Conservation (phyloP, 2,888 invertebrate genomes). For the Imbricaverruca yamaguchii region DNA sequence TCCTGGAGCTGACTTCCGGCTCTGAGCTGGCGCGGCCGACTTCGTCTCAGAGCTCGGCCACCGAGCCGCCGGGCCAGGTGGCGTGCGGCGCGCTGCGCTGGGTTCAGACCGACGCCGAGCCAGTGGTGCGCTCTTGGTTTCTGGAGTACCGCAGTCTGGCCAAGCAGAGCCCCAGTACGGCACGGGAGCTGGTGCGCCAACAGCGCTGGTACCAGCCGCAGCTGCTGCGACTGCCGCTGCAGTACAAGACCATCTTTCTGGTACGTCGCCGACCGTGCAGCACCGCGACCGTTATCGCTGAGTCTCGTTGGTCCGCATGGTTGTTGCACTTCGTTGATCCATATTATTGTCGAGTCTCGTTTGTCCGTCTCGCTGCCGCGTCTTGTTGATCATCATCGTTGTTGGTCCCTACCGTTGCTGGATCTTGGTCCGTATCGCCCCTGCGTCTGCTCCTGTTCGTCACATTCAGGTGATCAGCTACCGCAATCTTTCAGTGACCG, state of each 20-base stretch:
- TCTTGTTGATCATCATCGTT: neutral
- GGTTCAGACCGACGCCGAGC: slow-evolving; percentile 28
- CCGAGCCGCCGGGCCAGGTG: slow-evolving; percentile 18
- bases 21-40: slow-evolving; percentile 41
- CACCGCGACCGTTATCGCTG: too few relatives aligned
- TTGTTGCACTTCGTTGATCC: too few relatives aligned
- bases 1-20: slow-evolving; percentile 66
- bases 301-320: too few relatives aligned
- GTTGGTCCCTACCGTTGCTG: too few relatives aligned
- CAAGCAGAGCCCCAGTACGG: slow-evolving; percentile 26
- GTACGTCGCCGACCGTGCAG: slow-evolving; percentile 41
- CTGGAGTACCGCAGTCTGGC: slow-evolving; percentile 30
- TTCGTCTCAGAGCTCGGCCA: neutral
- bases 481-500: too few relatives aligned
- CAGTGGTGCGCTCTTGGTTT: slow-evolving; percentile 30
- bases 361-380: neutral
- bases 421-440: too few relatives aligned
- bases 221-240: slow-evolving; percentile 73
- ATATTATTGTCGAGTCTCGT: too few relatives aligned
- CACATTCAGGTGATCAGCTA: too few relatives aligned
- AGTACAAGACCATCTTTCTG: slow-evolving; percentile 86
- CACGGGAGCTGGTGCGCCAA: slow-evolving; percentile 28
- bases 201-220: slow-evolving; percentile 65
- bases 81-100: slow-evolving; percentile 26
- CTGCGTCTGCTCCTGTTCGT: too few relatives aligned